These are phyloP conservation scores for Gnathonemus echidnorhynchus DNA, from an alignment of 2,113 vertebrate genomes.

Conservation along the genomic window DNA sequence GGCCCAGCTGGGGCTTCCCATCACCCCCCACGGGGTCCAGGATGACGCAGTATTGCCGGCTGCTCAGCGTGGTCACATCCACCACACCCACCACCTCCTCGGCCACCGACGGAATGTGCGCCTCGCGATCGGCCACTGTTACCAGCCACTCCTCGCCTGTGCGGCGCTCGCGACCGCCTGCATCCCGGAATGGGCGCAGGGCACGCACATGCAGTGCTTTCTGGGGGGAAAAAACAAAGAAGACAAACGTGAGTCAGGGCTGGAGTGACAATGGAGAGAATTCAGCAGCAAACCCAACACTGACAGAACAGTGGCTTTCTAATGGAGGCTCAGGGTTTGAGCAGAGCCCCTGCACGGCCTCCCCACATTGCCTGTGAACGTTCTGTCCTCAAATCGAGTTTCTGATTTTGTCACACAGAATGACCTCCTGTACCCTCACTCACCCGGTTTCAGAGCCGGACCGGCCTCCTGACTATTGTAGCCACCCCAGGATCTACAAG, in stretches of 20 bases:
- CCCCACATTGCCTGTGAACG: background rate
- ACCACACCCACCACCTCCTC: constrained; percentile 79
- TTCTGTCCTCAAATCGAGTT: background rate
- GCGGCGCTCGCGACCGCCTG: constrained; percentile 50
- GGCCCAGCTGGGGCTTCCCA: constrained; percentile 80
- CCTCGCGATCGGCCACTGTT: constrained; percentile 69
- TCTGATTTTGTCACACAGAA: background rate
- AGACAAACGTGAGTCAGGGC: background rate
- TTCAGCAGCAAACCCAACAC: background rate
- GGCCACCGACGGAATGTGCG: constrained; percentile 74
- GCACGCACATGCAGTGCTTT: constrained; percentile 80
- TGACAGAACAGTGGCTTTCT: background rate
- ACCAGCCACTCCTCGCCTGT: constrained; percentile 88
- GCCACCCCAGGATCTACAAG: background rate
- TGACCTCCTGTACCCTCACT: background rate
- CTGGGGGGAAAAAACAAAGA: constrained; percentile 41
- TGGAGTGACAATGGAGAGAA: background rate
- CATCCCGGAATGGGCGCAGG: constrained; percentile 65
- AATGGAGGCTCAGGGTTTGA: background rate
- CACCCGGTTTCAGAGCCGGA: background rate
- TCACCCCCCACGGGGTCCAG: constrained; percentile 69
- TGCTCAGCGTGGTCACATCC: constrained; percentile 71
- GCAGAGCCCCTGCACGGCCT: background rate
- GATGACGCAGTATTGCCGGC: constrained; percentile 76
- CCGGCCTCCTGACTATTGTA: background rate